Evolutionary conservation across 2,797 vertebrate species (phyloP).

Genomic region (Argya squamiceps): DNA sequence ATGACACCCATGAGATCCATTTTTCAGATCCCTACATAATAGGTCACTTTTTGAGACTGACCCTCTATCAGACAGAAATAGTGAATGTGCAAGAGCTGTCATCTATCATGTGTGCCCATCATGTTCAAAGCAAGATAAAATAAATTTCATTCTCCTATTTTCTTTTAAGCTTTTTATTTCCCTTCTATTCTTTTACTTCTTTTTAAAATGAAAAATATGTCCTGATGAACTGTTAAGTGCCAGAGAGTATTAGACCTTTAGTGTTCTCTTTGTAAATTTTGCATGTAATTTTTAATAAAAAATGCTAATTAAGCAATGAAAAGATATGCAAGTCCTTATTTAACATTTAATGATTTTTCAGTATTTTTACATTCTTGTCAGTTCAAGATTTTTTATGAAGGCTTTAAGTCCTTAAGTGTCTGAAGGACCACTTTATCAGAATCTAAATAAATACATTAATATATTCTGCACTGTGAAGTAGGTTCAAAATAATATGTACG

Average conservation of each 20-base stretch:
- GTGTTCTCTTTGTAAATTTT: background rate
- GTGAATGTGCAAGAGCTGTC: background rate
- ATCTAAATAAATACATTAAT: slow-evolving; percentile 74
- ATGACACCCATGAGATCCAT: background rate
- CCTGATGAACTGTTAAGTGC: background rate
- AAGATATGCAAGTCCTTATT: slow-evolving; percentile 15
- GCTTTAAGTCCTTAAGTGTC: slow-evolving; percentile 69
- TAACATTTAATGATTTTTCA: slow-evolving; percentile 60
- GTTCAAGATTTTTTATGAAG: slow-evolving; percentile 62
- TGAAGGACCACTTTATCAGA: slow-evolving; percentile 73
- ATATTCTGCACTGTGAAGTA: slow-evolving; percentile 70
- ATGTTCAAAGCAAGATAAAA: slow-evolving; percentile 19
- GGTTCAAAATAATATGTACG: slow-evolving; percentile 75
- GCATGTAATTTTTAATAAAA: background rate
- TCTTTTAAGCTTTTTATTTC: background rate
- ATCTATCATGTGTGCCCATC: background rate
- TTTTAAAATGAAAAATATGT: background rate
- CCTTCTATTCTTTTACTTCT: background rate
- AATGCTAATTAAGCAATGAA: background rate
- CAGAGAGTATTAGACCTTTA: background rate
- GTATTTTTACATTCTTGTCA: slow-evolving; percentile 65
- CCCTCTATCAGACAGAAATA: background rate
- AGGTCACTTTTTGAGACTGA: background rate
- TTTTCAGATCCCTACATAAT: background rate
- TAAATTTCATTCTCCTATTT: background rate